Base-by-base conservation (phyloP, 1,140 invertebrate species). In the Tetragonula clypearis region DNA sequence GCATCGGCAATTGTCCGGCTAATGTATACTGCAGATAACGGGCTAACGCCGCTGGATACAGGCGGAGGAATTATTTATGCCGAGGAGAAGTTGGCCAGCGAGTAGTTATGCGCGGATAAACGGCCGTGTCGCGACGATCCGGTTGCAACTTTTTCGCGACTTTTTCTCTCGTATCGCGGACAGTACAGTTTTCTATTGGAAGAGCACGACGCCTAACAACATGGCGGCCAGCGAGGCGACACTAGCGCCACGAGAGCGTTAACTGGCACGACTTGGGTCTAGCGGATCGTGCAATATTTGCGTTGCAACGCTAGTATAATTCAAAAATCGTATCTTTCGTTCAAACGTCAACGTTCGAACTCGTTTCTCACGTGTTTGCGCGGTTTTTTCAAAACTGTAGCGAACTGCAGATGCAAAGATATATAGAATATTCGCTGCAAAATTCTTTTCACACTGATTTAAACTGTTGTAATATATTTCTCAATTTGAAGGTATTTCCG, bases 11-110 rank as follows among this genome's bases (percentile, higher is more conserved):
- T 84, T 84, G 75, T 79, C 65, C 15, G 56, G 82, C 41, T 84
- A 84, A 84, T 84, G 68, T 79, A 84, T 84, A 79, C 82, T 60
- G 82, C 66, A 79, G 75, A 49, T 41, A 84, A 84, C 65, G 65
- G n/a, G 23, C 74, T 66, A 76, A 49, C 56, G 14, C 1, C 14
- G 12, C 3, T 77, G 49, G 53, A 56, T 55, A 19, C 49, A 14
- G 23, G 26, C 30, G 49, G 69, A 14, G 30, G 66, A 72, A 79
- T 84, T 84, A 79, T 79, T 79, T 79, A 72, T 60, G 23, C 41
- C 66, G 66, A 15, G 1, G 21, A 11, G 12, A 26, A 79, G 62
- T 79, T 71, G 41, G 56, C 35, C 12, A 9, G 14, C 55, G 17
- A 55, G 17, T 19, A 77, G 60, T 75, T 82, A 35, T 55, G 58